Evolutionary conservation across 2,888 invertebrate species (phyloP).

Genomic region (Metacarcinus magister): DNA sequence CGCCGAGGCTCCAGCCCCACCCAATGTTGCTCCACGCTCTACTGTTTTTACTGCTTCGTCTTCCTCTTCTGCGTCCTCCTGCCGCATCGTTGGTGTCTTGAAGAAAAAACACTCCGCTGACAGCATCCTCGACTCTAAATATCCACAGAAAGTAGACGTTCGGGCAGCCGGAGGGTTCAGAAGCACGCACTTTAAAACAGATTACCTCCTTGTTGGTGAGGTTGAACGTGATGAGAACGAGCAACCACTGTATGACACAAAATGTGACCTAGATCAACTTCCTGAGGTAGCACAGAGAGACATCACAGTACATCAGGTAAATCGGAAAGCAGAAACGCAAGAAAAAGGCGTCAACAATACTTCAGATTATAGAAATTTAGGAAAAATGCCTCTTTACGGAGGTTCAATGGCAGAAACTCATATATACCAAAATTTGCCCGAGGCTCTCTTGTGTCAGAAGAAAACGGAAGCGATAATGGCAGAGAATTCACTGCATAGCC

Average conservation of each 20-base stretch:
- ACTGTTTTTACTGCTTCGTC: neutral
- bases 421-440: constrained; percentile 73
- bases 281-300: neutral
- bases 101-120: constrained; percentile 75
- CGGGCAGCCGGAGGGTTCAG: neutral
- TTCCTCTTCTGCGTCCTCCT: constrained; percentile 46
- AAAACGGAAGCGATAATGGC: neutral
- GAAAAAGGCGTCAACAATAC: neutral
- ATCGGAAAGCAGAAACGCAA: neutral
- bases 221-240: neutral
- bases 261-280: neutral
- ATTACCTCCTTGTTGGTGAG: neutral
- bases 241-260: neutral
- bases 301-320: neutral
- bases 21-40: neutral
- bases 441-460: constrained; percentile 57
- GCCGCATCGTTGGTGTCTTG: constrained; percentile 77
- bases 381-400: constrained; percentile 46
- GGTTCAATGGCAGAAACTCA: constrained; percentile 44
- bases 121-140: constrained; percentile 60
- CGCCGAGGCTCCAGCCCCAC: constrained; percentile 19
- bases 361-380: neutral
- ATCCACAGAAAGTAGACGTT: constrained; percentile 22
- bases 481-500: neutral
- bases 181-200: neutral